These are phyloP conservation scores for Conger conger DNA, from an alignment of 2,113 vertebrate species.

Conservation along the genomic window DNA sequence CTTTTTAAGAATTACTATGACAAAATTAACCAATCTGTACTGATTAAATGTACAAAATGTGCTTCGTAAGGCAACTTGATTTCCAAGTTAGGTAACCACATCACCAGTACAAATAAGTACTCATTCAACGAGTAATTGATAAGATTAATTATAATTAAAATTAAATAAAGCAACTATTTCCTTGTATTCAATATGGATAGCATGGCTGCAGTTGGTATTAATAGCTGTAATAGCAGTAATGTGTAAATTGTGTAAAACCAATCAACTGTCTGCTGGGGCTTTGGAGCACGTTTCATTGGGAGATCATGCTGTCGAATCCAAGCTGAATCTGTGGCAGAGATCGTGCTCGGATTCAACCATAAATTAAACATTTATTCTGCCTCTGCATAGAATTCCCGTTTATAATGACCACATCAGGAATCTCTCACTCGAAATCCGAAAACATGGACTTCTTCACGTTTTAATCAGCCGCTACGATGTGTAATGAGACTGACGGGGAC, in stretches of 20 bases:
- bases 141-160: too few relatives aligned
- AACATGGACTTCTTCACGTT: background rate
- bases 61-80: too few relatives aligned
- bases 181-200: too few relatives aligned
- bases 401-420: background rate
- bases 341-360: background rate
- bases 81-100: too few relatives aligned
- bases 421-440: background rate
- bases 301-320: background rate
- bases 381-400: background rate
- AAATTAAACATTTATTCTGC: background rate
- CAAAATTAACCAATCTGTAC: too few relatives aligned
- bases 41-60: too few relatives aligned
- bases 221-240: background rate
- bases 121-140: too few relatives aligned
- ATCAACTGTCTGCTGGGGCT: background rate
- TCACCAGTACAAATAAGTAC: too few relatives aligned
- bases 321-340: background rate
- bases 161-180: too few relatives aligned
- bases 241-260: background rate
- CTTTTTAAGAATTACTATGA: too few relatives aligned
- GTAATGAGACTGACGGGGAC: background rate
- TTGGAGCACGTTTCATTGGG: background rate
- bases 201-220: too few relatives aligned
- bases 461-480: background rate